Base-by-base conservation (phyloP, 2,113 vertebrate species). In the Trinectes maculatus region DNA sequence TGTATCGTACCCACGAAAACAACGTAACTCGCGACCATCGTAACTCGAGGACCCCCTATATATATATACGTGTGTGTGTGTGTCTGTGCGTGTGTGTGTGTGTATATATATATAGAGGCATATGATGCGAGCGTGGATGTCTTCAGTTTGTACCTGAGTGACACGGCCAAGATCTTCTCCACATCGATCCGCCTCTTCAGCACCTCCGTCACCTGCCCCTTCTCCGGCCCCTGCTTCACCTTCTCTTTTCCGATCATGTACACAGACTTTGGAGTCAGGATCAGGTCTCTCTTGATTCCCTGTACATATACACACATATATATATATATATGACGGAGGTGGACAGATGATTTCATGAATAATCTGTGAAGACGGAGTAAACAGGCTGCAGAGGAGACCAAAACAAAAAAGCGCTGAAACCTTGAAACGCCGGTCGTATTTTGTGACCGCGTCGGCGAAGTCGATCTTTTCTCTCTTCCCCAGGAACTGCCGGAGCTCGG, bases 211-310 rank as follows among this genome's bases (percentile, higher is more conserved):
- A 99, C 95, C 21, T 93, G 93, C 24, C 98, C 98, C 55, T 96
- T 98, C 71, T 98, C 96, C 0, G 96, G 94, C 3, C 98, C 98
- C 61, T 99, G 95, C 73, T 97, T 98, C 62, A 98, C 85, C 79
- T 99, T 99, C 40, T 99, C 97, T 52, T 96, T 91, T 40, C 98
- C 98, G 2, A 99, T 96, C 80, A 99, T 91, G 86, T 98, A 98
- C 64, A 99, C 80, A 58, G 94, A 94, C 84, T 95, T 98, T 0
- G 98, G 96, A 3, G 96, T 98, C 59, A 99, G 92, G 74, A 99
- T 93, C 61, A 99, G 90, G 83, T 99, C 98, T 73, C 97, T 88
- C 91, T 99, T 99, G 42, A 98, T 94, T 0, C 86, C 89, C 98
- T 99, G 85, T 46, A 43, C 4, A 65, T 4, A 63, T 1, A 39